Base-by-base conservation (phyloP, 2,113 vertebrate genomes). In the Xenotilapia caudafasciata region DNA sequence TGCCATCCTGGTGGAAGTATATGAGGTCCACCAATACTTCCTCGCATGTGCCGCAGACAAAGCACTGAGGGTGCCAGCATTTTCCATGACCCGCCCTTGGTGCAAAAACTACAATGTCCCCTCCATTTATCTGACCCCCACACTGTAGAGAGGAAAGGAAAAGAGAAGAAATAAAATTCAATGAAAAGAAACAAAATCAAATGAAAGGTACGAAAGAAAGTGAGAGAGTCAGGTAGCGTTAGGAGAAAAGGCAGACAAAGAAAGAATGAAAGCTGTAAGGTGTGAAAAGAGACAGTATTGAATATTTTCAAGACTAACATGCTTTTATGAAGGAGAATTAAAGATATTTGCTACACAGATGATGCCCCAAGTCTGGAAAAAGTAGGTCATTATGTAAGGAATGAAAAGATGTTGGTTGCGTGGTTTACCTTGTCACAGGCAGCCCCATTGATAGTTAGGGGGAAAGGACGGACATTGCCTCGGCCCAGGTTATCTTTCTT, bases 31-130 rank as follows among this genome's bases (percentile, higher is more conserved):
- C 99, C 94, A 99, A 94, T 60, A 99, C 96, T 93, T 99, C 98
- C 0, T 97, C 97, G 93, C 99, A 99, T 89, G 98, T 95, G 1
- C 96, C 95, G 95, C 99, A 99, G 68, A 99, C 98, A 84, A 99
- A 99, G 95, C 99, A 99, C 2, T 98, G 97, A 3, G 99, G 98
- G 89, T 99, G 99, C 99, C 99, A 99, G 94, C 98, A 98, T 51
- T 98, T 94, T 0, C 98, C 97, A 0, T 98, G 98, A 11, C 97
- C 98, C 0, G 97, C 97, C 11, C 98, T 96, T 0, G 98, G 97
- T 2, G 98, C 98, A 6, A 99, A 99, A 82, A 99, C 98, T 0
- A 98, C 99, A 9, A 99, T 98, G 93, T 99, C 98, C 5, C 98
- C 98, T 9, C 98, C 99, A 0, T 97, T 98, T 83, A 99, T 98